These are phyloP conservation scores for Steatornis caripensis DNA, from an alignment of 2,113 vertebrate genomes.

Conservation along the genomic window DNA sequence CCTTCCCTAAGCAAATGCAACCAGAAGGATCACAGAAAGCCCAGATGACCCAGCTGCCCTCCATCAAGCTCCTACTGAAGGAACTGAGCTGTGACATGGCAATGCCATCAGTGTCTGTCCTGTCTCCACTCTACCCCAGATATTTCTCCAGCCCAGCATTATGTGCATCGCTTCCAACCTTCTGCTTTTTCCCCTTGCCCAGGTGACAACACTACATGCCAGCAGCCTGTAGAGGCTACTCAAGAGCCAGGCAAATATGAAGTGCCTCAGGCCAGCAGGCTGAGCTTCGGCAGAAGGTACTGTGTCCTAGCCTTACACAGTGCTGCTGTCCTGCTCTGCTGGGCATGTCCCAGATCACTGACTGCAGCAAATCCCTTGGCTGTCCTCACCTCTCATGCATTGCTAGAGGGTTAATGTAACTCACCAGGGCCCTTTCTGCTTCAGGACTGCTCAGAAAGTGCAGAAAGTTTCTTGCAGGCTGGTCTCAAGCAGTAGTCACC, in stretches of 20 bases:
- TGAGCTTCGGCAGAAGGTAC: background rate
- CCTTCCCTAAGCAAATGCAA: background rate
- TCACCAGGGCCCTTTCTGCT: background rate
- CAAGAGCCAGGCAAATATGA: background rate
- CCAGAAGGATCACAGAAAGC: background rate
- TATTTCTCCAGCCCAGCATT: no score
- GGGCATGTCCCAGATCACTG: no score
- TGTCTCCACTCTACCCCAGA: background rate
- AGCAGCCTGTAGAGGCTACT: background rate
- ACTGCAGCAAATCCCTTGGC: background rate
- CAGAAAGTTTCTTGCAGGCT: no score
- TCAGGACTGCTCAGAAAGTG: no score
- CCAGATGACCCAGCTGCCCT: background rate
- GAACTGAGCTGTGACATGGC: background rate
- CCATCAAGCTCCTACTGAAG: background rate
- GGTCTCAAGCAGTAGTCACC: no score
- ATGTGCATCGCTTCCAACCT: background rate
- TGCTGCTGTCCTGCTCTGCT: background rate
- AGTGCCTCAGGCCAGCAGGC: background rate
- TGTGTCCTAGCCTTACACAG: background rate
- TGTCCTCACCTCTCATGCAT: background rate
- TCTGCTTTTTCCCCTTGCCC: background rate
- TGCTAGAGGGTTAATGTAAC: background rate
- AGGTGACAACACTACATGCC: no score
- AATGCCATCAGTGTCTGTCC: no score